Conservation (phyloP, 2,888 invertebrate species). For the Lysandra coridon region DNA sequence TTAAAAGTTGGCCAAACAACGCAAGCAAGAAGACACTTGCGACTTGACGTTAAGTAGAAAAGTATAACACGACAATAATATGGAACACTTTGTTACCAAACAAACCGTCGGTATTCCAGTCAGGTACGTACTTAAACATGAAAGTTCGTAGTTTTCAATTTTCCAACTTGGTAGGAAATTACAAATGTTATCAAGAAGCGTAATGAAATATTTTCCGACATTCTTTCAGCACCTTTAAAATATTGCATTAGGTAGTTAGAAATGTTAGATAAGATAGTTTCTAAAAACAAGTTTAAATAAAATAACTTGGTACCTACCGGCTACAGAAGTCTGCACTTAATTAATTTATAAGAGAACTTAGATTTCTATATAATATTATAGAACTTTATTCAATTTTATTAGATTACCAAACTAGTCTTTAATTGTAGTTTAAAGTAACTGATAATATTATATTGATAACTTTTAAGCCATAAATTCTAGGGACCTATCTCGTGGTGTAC, state of each 20-base stretch:
- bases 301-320: background rate
- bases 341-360: too few species aligned
- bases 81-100: constrained; percentile 65
- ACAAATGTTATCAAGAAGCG: constrained; percentile 31
- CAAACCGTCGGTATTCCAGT: constrained; percentile 61
- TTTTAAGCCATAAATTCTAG: too few species aligned
- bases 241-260: background rate
- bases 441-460: too few species aligned
- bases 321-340: background rate
- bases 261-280: background rate
- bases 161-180: constrained; percentile 33
- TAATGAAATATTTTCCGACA: constrained; percentile 14
- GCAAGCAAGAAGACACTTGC: constrained; percentile 73
- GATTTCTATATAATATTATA: too few species aligned
- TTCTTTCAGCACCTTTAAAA: background rate
- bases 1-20: constrained; percentile 78
- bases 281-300: background rate
- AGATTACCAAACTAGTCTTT: too few species aligned
- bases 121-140: constrained; percentile 46
- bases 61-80: constrained; percentile 73
- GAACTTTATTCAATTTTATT: too few species aligned
- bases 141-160: constrained; percentile 39
- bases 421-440: too few species aligned
- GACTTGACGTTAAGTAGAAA: constrained; percentile 73
- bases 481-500: too few species aligned